Base-by-base conservation (phyloP, 1,140 invertebrate species). In the Drosophila gunungcola region DNA sequence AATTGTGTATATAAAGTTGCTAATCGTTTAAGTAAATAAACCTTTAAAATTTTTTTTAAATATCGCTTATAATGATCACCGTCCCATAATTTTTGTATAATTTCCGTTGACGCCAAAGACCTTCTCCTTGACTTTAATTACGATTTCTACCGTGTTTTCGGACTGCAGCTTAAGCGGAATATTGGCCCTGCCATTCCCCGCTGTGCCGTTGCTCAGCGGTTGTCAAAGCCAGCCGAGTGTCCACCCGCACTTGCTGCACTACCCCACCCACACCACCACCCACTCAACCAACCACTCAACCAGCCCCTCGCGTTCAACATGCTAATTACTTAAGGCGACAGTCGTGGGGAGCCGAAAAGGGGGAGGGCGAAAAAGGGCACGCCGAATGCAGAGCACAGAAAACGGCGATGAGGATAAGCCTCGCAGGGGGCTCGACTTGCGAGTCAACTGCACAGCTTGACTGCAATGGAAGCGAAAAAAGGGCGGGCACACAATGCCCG, bases 391-490 rank as follows among this genome's bases (percentile, higher is more conserved):
- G 39, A 43, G 61, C 42, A 45, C 49, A 72, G 42, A 45, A 51
- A 70, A 55, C 52, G 53, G 61, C 72, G 48, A 58, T 64, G 39
- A 25, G 53, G 56, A 56, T 58, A 45, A 45, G 74, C 29, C 29
- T 46, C 41, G 39, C 36, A 39, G 52, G 51, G 32, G 51, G 39
- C 27, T 43, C 61, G 38, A 65, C 61, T 65, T 53, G 64, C 61
- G 43, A 88, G 83, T 79, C 76, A 80, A 83, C 60, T 88, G 84
- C 82, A 88, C 82, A 88, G 83, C 83, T 73, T 89, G 83, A 83
- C 83, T 89, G 65, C 65, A 80, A 45, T 38, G 38, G 27, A 27
- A 49, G 27, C 12, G 46, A 16, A 21, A 29, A 16, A 21, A 29
- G 38, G 38, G 7, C 34, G 46, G 46, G 13, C 77, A 48, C 78